A percentile compares a stretch with the other conserved stretches of the same genome.
Conservation (phyloP, 2,888 invertebrate species). For the Apomyelois bistriatella region DNA sequence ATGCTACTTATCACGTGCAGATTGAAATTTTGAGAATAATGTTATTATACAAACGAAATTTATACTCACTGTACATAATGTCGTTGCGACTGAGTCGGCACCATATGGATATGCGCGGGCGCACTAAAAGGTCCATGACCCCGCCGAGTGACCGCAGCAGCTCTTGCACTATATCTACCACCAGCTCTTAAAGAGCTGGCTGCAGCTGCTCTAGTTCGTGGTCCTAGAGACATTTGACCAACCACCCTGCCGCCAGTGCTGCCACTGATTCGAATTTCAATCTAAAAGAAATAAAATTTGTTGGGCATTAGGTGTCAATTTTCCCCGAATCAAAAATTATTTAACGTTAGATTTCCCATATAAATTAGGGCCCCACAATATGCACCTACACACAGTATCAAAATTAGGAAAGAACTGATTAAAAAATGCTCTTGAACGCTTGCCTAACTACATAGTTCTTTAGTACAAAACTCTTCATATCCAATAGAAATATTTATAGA, state of each 20-base stretch:
- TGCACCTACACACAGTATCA: too few relatives aligned
- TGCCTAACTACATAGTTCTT: too few relatives aligned
- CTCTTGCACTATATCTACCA: constrained; percentile 91
- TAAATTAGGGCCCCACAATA: too few relatives aligned
- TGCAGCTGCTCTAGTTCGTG: constrained; percentile 92
- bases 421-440: too few relatives aligned
- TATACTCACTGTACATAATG: constrained; percentile 70
- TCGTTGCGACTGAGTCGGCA: constrained; percentile 76
- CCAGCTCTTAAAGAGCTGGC: constrained; percentile 93
- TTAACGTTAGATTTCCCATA: too few relatives aligned
- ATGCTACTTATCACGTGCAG: too few relatives aligned
- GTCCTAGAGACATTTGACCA: constrained; percentile 92
- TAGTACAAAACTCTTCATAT: too few relatives aligned
- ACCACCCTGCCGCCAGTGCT: constrained; percentile 70
- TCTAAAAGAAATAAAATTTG: constrained; percentile 34
- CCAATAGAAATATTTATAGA: too few relatives aligned
- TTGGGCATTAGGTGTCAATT: too few relatives aligned
- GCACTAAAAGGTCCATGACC: constrained; percentile 94
- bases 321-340: too few relatives aligned
- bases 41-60: background rate
- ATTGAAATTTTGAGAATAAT: too few relatives aligned
- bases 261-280: constrained; percentile 64
- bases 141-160: constrained; percentile 92
- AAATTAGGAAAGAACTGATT: too few relatives aligned
- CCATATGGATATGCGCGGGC: constrained; percentile 86